Percentiles rank a stretch among this genome's conserved stretches.
These are phyloP conservation scores for Sternotherus odoratus DNA, from an alignment of 2,797 vertebrate genomes.

Conservation along the genomic window DNA sequence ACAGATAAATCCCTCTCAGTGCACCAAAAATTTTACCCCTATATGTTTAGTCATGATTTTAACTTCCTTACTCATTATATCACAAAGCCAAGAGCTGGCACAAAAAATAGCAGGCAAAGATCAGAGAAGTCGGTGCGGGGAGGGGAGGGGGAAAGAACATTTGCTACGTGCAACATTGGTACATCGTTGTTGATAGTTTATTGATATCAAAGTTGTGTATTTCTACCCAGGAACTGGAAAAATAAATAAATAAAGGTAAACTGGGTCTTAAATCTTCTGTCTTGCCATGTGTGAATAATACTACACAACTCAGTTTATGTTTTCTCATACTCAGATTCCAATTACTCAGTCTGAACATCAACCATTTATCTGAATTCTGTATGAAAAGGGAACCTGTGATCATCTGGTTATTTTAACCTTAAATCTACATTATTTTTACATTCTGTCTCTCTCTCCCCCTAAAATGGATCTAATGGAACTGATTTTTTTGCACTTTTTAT, in stretches of 20 bases:
- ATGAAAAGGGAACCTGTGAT: background rate
- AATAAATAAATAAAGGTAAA: constrained; percentile 17
- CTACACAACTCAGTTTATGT: background rate
- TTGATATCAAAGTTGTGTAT: background rate
- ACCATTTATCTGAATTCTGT: background rate
- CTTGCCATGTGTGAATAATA: background rate
- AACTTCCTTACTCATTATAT: background rate
- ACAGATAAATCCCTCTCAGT: background rate
- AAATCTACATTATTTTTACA: background rate
- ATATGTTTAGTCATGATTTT: background rate
- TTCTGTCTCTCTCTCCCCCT: background rate
- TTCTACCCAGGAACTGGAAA: background rate
- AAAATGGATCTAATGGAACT: background rate
- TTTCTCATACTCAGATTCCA: background rate
- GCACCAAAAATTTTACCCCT: background rate
- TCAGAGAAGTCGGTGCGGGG: background rate
- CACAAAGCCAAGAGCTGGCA: background rate
- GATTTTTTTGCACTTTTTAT: background rate
- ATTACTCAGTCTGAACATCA: background rate
- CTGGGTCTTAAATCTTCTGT: background rate
- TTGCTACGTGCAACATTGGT: background rate
- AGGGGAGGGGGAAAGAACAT: background rate
- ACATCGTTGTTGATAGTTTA: background rate
- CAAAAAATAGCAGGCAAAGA: background rate
- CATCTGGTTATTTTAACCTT: background rate